Evolutionary conservation across 1,140 invertebrate genomes (phyloP), one percentile per base, ranked within the genome.

Genomic region (Diachasmimorpha longicaudata): DNA sequence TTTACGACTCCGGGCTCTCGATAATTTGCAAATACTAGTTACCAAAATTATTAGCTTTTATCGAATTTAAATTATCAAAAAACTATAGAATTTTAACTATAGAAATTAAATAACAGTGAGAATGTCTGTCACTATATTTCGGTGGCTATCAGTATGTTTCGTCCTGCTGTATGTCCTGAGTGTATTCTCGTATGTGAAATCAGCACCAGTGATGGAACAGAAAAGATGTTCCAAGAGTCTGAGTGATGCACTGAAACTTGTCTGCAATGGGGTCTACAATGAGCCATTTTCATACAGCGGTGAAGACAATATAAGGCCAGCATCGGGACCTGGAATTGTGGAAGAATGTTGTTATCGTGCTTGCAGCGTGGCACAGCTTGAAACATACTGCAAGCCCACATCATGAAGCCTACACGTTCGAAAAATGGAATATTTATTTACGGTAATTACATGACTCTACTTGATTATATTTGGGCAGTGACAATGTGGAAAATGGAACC

Each of bases 271-370:
- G 5, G 85, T 85, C 4, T 87, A 81, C 78, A 86, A 86, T 75
- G 85, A 83, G 31, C 85, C 85, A 0, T 86, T 84, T 58, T 80
- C 82, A 14, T 81, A 82, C 58, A 82, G 80, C 68, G 78, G 74
- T n/a, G 84, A 86, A 42, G 80, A 79, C 16, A 75, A 81, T 4
- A 67, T 74, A 0, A 66, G 75, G 1, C 75, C 66, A 6, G 37
- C 81, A 1, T 52, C 44, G 14, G 84, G 84, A 0, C 82, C 83
- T 0, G 84, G 85, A 0, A 81, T 87, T 68, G 85, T 85, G 52
- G 85, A 87, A 39, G 85, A 87, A 72, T 87, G 86, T 77, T 87
- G 86, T 73, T 81, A 85, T 37, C 80, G 80, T 16, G 44, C 79
- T 36, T 87, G 86, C 73, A 83, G 74, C 23, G 77, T 78, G 16